Evolutionary conservation across 2,888 invertebrate species (phyloP), one percentile per base, ranked within the genome.

Genomic region (Melitaea athalia): DNA sequence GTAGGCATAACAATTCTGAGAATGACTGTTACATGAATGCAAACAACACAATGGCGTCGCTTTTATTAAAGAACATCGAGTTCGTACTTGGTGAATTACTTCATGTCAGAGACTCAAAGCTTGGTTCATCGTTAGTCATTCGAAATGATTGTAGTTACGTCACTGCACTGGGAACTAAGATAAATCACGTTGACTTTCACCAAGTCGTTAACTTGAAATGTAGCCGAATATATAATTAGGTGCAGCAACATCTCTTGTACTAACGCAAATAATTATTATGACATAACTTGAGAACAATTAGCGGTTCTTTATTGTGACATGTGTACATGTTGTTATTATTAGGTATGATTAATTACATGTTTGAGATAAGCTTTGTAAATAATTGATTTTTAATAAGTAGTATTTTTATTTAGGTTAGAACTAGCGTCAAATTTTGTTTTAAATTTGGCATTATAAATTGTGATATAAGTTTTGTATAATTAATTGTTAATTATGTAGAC

Each of bases 111-210:
- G 64, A 47, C 57, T 57, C 61, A 10, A 68, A 72, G 72, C 67
- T 65, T 59, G 64, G 59, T 72, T 70, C 68, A 68, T 70, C 71
- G 69, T 70, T 69, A 69, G 69, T 70, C 69, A 69, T 65, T 72
- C 68, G 70, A 69, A 73, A 74, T 72, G 72, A 74, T 72, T 67
- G 67, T 65, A 73, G 70, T 77, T 77, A 75, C 76, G 74, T 78
- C 75, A 77, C 68, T 73, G 59, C 64, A 75, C 73, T 64, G 71
- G 73, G 71, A 75, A 73, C 70, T 69, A 64, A 75, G 75, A 74
- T 71, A 74, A 76, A 75, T 75, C 72, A 72, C 69, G 64, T 61
- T 55, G 64, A 74, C 77, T 78, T 78, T 78, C 78, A 74, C 78
- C 72, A 68, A 70, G 68, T 73, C 71, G 75, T 76, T 76, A 73